These are phyloP conservation scores for Microcaecilia unicolor DNA, from an alignment of 2,797 vertebrate species.

Conservation along the genomic window DNA sequence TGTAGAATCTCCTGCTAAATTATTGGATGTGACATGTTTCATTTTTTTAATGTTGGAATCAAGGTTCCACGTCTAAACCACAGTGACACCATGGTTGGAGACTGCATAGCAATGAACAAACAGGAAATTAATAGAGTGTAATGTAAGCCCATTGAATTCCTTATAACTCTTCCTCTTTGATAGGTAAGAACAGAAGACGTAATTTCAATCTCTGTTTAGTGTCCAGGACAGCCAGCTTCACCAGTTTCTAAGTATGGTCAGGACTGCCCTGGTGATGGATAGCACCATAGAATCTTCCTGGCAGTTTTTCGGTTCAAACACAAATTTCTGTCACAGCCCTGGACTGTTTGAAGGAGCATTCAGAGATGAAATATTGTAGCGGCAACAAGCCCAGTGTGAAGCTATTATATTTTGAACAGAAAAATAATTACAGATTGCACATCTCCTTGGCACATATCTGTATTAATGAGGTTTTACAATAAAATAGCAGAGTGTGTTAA, in stretches of 20 bases:
- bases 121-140: conserved; percentile 63
- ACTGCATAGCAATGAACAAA: conserved; percentile 49
- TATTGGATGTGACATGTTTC: conserved; percentile 54
- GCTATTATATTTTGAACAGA: conserved; percentile 54
- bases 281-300: conserved; percentile 35
- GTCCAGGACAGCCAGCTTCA: conserved; percentile 45
- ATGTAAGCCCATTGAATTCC: conserved; percentile 42
- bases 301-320: conserved; percentile 70
- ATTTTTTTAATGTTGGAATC: conserved; percentile 46
- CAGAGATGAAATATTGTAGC: conserved; percentile 55
- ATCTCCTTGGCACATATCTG: conserved; percentile 47
- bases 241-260: conserved; percentile 47
- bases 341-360: conserved; percentile 50
- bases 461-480: conserved; percentile 57
- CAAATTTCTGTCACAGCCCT: conserved; percentile 59
- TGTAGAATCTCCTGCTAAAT: conserved; percentile 55
- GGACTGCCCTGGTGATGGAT: conserved; percentile 65
- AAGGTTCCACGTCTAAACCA: conserved; percentile 47
- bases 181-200: conserved; percentile 47
- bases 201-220: conserved; percentile 63
- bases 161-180: conserved; percentile 41
- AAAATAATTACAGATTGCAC: conserved; percentile 59
- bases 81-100: conserved; percentile 34
- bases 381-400: conserved; percentile 43
- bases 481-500: conserved; percentile 45